Conservation (phyloP, 2,888 invertebrate species). For the Spilosoma lubricipeda region DNA sequence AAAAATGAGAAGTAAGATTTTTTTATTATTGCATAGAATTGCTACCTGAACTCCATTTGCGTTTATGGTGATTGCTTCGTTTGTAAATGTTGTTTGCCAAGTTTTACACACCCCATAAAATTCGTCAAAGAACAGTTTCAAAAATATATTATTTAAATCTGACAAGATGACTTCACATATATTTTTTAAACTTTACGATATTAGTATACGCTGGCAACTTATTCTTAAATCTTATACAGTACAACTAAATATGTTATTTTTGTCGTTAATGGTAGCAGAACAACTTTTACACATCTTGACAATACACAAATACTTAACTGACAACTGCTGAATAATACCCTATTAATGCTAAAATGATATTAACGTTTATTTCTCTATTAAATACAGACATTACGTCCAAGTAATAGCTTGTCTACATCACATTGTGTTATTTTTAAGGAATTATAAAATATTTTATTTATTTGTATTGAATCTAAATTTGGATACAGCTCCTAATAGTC, state of each 20-base stretch:
- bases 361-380: neutral
- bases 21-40: too few relatives aligned
- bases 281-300: neutral
- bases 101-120: neutral
- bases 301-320: conserved; percentile 1
- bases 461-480: too few relatives aligned
- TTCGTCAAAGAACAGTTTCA: neutral
- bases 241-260: neutral
- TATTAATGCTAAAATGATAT: neutral
- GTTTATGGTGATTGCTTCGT: neutral
- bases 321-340: neutral
- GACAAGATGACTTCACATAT: neutral
- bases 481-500: too few relatives aligned
- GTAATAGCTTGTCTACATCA: conserved; percentile 1
- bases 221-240: neutral
- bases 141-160: neutral
- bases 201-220: neutral
- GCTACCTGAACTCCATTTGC: neutral
- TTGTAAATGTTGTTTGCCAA: neutral
- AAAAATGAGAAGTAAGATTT: too few relatives aligned
- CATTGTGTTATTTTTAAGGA: neutral
- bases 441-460: neutral
- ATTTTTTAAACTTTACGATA: neutral
- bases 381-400: neutral
- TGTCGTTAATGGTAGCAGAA: neutral